Evolutionary conservation across 2,113 vertebrate genomes (phyloP).

Genomic region (Zeus faber): DNA sequence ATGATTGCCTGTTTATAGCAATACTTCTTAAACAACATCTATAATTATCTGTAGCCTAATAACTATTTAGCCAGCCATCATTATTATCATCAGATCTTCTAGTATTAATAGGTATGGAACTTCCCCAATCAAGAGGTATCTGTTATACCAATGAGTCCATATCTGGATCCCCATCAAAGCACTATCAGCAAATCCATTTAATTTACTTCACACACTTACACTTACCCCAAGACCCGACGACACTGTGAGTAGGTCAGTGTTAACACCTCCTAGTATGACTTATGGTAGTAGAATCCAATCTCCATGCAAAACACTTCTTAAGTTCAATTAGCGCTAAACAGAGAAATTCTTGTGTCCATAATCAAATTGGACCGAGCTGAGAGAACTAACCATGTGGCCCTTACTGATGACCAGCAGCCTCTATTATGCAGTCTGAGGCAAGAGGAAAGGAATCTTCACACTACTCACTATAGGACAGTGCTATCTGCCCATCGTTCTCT

Average conservation of each 20-base stretch:
- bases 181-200: too few relatives aligned
- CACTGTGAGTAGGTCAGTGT: too few relatives aligned
- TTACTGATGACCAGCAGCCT: conserved; percentile 40
- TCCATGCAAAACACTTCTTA: too few relatives aligned
- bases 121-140: too few relatives aligned
- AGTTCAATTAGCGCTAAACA: conserved; percentile 9
- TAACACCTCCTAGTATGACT: too few relatives aligned
- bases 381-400: conserved; percentile 34
- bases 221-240: too few relatives aligned
- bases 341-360: conserved; percentile 24
- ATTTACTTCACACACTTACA: too few relatives aligned
- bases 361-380: conserved; percentile 28
- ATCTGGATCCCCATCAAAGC: too few relatives aligned
- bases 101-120: too few relatives aligned
- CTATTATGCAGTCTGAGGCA: conserved; percentile 67
- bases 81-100: too few relatives aligned
- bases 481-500: conserved; percentile 46
- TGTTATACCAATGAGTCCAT: too few relatives aligned
- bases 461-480: conserved; percentile 59
- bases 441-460: conserved; percentile 63
- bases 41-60: conserved; percentile 13
- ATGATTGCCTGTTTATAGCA: conserved; percentile 1
- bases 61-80: conserved; percentile 8
- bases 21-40: neutral
- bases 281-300: too few relatives aligned